These are phyloP conservation scores for Gibbula magus DNA, from an alignment of 2,888 invertebrate species.

Conservation along the genomic window DNA sequence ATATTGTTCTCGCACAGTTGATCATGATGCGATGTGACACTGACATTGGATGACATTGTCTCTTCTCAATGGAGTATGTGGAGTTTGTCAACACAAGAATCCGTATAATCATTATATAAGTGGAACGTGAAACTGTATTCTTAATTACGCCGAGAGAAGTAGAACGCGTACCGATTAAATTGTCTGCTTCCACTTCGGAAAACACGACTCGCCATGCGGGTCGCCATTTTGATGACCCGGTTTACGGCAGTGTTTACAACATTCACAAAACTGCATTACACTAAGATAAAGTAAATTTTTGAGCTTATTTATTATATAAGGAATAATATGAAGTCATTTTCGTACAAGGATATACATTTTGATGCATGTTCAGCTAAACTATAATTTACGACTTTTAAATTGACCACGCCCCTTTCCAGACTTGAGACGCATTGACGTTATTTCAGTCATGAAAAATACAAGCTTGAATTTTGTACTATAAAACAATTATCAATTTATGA, in stretches of 20 bases:
- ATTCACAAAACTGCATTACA: not conserved
- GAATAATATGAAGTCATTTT: not conserved
- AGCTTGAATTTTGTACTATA: too few species aligned
- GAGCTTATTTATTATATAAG: not conserved
- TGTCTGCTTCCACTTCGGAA: conserved; percentile 30
- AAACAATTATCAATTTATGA: too few species aligned
- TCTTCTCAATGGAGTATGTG: too few species aligned
- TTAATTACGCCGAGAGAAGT: not conserved
- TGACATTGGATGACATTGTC: not conserved
- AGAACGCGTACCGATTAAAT: conserved; percentile 27
- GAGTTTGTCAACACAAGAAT: not conserved
- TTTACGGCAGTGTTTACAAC: conserved; percentile 3
- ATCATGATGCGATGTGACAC: not conserved
- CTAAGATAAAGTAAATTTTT: not conserved
- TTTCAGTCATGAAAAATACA: too few species aligned
- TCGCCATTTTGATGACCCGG: conserved; percentile 45
- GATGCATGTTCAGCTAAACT: not conserved
- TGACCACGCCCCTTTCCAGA: not conserved
- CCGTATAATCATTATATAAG: not conserved
- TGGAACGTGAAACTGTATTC: not conserved
- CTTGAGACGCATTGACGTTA: too few species aligned
- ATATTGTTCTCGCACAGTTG: not conserved
- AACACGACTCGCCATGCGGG: conserved; percentile 48
- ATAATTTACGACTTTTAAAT: not conserved
- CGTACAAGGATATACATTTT: not conserved